Evolutionary conservation across 2,888 invertebrate species (phyloP).

Genomic region (Epinotia brunnichana): DNA sequence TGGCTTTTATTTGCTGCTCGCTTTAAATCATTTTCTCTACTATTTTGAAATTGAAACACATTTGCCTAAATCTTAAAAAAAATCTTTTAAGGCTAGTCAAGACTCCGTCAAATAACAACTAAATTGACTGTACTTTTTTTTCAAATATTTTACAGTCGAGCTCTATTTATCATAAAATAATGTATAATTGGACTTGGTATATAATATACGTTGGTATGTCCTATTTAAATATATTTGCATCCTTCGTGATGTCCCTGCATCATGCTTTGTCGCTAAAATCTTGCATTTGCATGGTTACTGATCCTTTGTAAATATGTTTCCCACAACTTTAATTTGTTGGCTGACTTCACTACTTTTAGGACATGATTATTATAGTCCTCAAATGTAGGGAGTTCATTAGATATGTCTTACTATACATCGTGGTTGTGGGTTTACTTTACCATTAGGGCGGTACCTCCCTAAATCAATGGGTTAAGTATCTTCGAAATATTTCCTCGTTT

Average conservation of each 20-base stretch:
- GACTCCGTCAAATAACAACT: neutral
- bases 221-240: conserved; percentile 31
- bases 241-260: conserved; percentile 30
- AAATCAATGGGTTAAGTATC: too few species aligned
- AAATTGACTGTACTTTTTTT: neutral
- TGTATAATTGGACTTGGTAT: conserved; percentile 2
- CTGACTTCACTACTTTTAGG: neutral
- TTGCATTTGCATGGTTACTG: conserved; percentile 45
- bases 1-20: conserved; percentile 23
- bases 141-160: neutral
- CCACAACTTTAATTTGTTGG: neutral
- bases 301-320: conserved; percentile 28
- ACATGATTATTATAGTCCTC: neutral
- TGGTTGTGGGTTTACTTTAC: neutral
- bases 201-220: conserved; percentile 10
- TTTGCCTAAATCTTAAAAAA: too few species aligned
- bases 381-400: neutral
- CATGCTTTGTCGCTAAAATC: conserved; percentile 34
- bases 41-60: neutral
- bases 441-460: too few species aligned
- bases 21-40: neutral
- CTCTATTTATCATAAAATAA: neutral
- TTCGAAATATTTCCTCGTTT: too few species aligned
- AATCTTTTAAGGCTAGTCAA: neutral
- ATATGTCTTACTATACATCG: neutral